Evolutionary conservation across 35 echinoderm and acorn worm genomes (phyloP), one percentile per base, ranked within the genome.

Genomic region (Ptychodera flava): DNA sequence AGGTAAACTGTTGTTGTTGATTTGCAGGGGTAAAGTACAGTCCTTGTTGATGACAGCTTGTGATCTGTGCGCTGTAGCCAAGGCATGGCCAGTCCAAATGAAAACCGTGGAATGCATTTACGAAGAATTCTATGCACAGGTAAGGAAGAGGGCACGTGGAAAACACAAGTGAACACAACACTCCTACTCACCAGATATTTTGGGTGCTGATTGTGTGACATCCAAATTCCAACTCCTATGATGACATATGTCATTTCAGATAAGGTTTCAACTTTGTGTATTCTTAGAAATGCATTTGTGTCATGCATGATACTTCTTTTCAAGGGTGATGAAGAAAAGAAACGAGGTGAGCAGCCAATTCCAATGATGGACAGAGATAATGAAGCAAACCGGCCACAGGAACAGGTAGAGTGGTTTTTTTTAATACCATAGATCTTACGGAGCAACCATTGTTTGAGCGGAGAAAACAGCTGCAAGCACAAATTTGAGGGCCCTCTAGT

Each of bases 401-500:
- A 99, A 76, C 96, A 99, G 93, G 96, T 94, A 84, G 82, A 28
- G n/a, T n/a, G n/a, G n/a, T n/a, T n/a, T n/a, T n/a, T n/a, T n/a
- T n/a, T n/a, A n/a, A n/a, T n/a, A n/a, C n/a, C n/a, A n/a, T n/a
- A n/a, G n/a, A n/a, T n/a, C n/a, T n/a, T n/a, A n/a, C n/a, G n/a
- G n/a, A n/a, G n/a, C n/a, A n/a, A n/a, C n/a, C n/a, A n/a, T n/a
- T n/a, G n/a, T n/a, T n/a, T n/a, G n/a, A n/a, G n/a, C n/a, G n/a
- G n/a, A n/a, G n/a, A n/a, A n/a, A n/a, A n/a, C n/a, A n/a, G n/a
- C n/a, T n/a, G n/a, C n/a, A n/a, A n/a, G n/a, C n/a, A n/a, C n/a
- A n/a, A n/a, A n/a, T n/a, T n/a, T n/a, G n/a, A n/a, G n/a, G n/a
- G n/a, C n/a, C n/a, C n/a, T n/a, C n/a, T n/a, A n/a, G n/a, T n/a